Evolutionary conservation across 2,888 invertebrate species (phyloP).

Genomic region (Erynnis tages): DNA sequence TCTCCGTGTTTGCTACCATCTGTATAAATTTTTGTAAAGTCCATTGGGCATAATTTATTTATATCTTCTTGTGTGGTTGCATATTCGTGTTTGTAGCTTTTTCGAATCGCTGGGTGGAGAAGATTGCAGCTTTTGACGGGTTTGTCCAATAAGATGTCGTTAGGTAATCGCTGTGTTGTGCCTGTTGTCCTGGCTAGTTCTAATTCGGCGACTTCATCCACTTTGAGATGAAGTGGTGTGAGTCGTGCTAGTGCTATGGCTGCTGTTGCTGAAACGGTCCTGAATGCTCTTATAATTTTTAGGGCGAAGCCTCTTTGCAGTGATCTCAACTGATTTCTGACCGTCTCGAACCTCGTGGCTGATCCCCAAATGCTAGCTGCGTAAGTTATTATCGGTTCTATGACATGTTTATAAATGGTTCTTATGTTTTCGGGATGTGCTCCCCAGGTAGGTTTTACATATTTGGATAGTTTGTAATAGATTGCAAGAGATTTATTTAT

Average conservation of each 20-base stretch:
- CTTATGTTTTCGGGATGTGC: not conserved
- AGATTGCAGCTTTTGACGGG: not conserved
- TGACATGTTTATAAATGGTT: not conserved
- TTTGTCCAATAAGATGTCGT: not conserved
- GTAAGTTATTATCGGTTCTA: not conserved
- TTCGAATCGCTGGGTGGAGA: not conserved
- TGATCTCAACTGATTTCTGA: not conserved
- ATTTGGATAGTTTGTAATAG: not conserved
- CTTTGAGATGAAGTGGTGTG: not conserved
- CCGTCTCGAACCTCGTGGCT: not conserved
- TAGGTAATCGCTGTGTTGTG: not conserved
- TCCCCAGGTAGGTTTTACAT: not conserved
- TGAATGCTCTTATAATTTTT: not conserved
- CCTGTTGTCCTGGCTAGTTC: not conserved
- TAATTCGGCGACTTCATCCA: not conserved
- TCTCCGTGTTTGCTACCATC: not conserved
- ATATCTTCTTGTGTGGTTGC: not conserved
- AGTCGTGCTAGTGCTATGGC: not conserved
- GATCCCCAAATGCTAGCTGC: not conserved
- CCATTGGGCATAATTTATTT: not conserved
- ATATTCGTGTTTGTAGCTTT: not conserved
- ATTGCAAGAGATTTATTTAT: not conserved
- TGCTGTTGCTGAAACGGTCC: not conserved
- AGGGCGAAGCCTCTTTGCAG: not conserved
- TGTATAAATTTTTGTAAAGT: not conserved